Evolutionary conservation across 2,797 vertebrate genomes (phyloP).

Genomic region (Eutrigla gurnardus): DNA sequence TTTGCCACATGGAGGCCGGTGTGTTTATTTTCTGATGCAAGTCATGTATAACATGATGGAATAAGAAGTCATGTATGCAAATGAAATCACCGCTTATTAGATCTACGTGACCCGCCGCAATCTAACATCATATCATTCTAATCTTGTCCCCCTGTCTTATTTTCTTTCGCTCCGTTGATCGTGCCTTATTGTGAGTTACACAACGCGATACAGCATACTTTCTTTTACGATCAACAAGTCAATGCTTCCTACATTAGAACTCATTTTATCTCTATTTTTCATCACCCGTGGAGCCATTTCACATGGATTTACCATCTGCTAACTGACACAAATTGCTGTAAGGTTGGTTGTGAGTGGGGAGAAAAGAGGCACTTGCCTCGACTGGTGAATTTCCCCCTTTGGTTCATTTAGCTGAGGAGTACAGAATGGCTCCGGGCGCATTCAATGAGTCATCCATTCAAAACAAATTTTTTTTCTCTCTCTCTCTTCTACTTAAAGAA

Average conservation of each 20-base stretch:
- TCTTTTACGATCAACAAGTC: conserved; percentile 1
- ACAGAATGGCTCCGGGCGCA: conserved; percentile 40
- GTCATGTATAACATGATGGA: background rate
- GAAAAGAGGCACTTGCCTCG: conserved; percentile 17
- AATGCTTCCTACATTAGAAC: background rate
- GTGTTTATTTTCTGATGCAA: background rate
- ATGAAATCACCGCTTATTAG: conserved; percentile 4
- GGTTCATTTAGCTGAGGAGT: conserved; percentile 57
- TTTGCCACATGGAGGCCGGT: background rate
- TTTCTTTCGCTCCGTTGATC: background rate
- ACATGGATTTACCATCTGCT: conserved; percentile 16
- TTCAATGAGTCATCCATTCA: conserved; percentile 51
- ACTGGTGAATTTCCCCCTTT: conserved; percentile 40
- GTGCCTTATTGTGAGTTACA: background rate
- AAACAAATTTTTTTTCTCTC: conserved; percentile 38
- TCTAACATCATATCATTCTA: conserved; percentile 6
- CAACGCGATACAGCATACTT: background rate
- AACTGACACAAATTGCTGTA: conserved; percentile 38
- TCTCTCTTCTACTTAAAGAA: conserved; percentile 43
- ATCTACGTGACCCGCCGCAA: conserved; percentile 10
- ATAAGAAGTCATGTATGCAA: conserved; percentile 3
- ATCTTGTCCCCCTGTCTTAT: background rate
- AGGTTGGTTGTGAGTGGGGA: conserved; percentile 19
- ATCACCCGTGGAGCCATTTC: conserved; percentile 26
- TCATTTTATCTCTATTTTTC: background rate